These are phyloP conservation scores for Anadara kagoshimensis DNA, from an alignment of 1,140 invertebrate genomes.

Conservation along the genomic window DNA sequence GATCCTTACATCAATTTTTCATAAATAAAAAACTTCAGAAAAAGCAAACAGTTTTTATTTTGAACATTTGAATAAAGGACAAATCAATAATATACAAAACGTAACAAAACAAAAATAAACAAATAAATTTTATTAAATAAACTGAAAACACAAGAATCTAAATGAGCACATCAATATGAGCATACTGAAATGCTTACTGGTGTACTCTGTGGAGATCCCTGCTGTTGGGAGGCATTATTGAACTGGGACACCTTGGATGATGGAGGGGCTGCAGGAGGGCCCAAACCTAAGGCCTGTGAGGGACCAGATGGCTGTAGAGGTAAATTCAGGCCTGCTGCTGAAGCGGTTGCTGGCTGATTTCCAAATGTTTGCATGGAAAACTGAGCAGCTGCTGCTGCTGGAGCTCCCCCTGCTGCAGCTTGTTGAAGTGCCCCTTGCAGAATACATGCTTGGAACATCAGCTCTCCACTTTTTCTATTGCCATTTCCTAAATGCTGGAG, in stretches of 20 bases:
- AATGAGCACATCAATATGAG: background rate
- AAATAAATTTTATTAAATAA: too few species aligned
- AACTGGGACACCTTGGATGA: conserved; percentile 36
- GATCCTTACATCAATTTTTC: too few species aligned
- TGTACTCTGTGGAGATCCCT: conserved; percentile 49
- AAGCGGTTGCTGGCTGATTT: conserved; percentile 55
- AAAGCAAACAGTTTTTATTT: too few species aligned
- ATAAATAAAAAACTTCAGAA: too few species aligned
- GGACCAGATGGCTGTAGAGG: conserved; percentile 50
- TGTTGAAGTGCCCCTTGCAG: conserved; percentile 54
- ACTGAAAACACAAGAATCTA: too few species aligned
- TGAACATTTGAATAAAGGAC: too few species aligned
- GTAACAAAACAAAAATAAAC: too few species aligned
- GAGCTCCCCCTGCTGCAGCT: conserved; percentile 54
- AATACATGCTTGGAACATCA: conserved; percentile 37
- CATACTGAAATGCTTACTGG: conserved; percentile 54
- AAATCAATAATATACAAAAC: too few species aligned
- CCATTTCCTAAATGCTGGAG: conserved; percentile 36
- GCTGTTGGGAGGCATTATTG: conserved; percentile 34
- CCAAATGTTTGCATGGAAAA: conserved; percentile 60
- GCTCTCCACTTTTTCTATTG: conserved; percentile 29
- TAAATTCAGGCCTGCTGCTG: conserved; percentile 45
- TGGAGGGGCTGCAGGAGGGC: conserved; percentile 20
- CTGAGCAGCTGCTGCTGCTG: conserved; percentile 47
- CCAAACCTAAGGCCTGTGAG: conserved; percentile 27